Evolutionary conservation across 2,113 vertebrate genomes (phyloP), one percentile per base, ranked within the genome.

Genomic region (Pseudorhombus dupliciocellatus): DNA sequence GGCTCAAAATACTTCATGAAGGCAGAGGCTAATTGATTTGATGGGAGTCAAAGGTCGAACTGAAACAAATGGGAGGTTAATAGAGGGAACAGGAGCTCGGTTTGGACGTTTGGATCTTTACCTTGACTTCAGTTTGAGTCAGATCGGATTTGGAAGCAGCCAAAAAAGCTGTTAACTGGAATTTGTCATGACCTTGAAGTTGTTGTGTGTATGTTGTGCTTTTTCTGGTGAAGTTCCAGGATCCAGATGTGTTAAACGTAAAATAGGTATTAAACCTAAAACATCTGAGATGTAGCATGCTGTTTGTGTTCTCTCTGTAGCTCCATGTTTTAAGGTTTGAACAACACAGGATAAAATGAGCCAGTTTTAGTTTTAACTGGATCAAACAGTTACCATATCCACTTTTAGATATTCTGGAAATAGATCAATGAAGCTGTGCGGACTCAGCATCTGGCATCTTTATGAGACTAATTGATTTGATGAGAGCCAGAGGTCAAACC

Each of bases 41-140:
- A 71, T 51, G 56, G 56, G 31, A 20, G 60, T 59, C 34, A 52
- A 66, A 63, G 73, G 73, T 80, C 61, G 75, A 58, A 44, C 4
- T 5, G 40, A 44, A 42, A 18, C 40, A 14, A 65, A 60, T 54
- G 40, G 11, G 42, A 57, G n/a, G 28, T 56, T 21, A 46, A 15
- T 52, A 16, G 46, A 25, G 21, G 22, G n/a, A 2, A 5, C 30
- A 20, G 15, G 22, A 44, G 21, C 6, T 34, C 25, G 16, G 8
- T 10, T 31, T 21, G 9, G 20, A 31, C 14, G 9, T 37, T 37
- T 59, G 20, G 31, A 5, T 54, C 12, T 42, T 16, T 42, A 16
- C 40, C 16, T 42, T 42, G 15, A 15, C 4, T 2, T 9, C 2
- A 12, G 34, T 37, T 37, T 37, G 34, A 11, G 9, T 37, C 34